Evolutionary conservation across 2,113 vertebrate species (phyloP).

Genomic region (Dissostichus mawsoni): DNA sequence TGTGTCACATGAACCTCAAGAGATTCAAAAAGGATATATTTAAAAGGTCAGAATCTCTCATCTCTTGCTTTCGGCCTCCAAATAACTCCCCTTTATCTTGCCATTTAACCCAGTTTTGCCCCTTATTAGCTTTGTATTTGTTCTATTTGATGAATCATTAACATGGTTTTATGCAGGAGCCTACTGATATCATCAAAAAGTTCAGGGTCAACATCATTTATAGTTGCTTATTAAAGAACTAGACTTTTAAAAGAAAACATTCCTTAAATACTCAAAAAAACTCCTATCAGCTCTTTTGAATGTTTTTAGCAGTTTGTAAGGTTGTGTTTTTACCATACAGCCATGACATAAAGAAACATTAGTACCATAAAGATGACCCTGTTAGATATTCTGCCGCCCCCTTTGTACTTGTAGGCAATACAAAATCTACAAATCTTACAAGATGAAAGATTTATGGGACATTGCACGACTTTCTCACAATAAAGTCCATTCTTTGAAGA

Average conservation of each 20-base stretch:
- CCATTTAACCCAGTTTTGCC: not conserved
- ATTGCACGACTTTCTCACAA: not conserved
- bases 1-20: conserved; percentile 41
- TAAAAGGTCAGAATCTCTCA: not conserved
- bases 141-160: not conserved
- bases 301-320: not conserved
- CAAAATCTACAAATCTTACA: not conserved
- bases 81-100: not conserved
- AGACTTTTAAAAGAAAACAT: no score
- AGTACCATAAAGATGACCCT: not conserved
- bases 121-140: not conserved
- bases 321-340: not conserved
- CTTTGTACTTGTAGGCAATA: not conserved
- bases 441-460: conserved; percentile 7
- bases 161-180: not conserved
- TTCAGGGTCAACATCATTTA: not conserved
- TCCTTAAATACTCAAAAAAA: no score
- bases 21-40: conserved; percentile 14
- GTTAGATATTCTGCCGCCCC: no score
- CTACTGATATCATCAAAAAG: not conserved
- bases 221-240: no score
- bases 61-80: not conserved
- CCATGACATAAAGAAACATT: not conserved
- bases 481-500: conserved; percentile 10
- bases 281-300: not conserved